Evolutionary conservation across 2,888 invertebrate genomes (phyloP).

Genomic region (Drosophila melanosoma): DNA sequence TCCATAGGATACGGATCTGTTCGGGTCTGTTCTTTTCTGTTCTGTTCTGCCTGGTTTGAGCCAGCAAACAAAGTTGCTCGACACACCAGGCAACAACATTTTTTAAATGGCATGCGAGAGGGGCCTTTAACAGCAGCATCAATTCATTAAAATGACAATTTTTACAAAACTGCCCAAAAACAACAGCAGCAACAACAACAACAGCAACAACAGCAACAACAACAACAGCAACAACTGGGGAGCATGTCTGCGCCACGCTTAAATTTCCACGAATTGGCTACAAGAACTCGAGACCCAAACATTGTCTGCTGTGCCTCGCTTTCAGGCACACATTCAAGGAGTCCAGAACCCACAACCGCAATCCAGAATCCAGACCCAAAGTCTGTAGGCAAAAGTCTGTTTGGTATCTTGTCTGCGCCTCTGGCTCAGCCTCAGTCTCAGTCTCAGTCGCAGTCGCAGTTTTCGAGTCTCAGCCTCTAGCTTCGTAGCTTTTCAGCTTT

Average conservation of each 20-base stretch:
- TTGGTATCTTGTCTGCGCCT: slow-evolving; percentile 26
- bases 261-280: slow-evolving; percentile 83
- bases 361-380: slow-evolving; percentile 28
- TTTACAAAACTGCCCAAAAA: slow-evolving; percentile 82
- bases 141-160: slow-evolving; percentile 85
- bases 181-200: slow-evolving; percentile 63
- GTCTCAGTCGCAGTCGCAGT: slow-evolving; percentile 22
- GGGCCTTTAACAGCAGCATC: slow-evolving; percentile 82
- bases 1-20: slow-evolving; percentile 1
- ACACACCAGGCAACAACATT: slow-evolving; percentile 75
- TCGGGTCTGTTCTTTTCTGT: not conserved
- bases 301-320: slow-evolving; percentile 51
- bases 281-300: slow-evolving; percentile 68
- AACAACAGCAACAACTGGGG: slow-evolving; percentile 66
- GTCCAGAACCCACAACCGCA: slow-evolving; percentile 9
- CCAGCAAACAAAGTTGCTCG: slow-evolving; percentile 73
- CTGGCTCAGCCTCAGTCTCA: not conserved
- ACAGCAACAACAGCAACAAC: slow-evolving; percentile 48
- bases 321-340: slow-evolving; percentile 18
- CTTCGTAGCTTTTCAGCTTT: slow-evolving; percentile 12
- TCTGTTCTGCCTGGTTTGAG: not conserved
- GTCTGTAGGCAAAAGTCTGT: slow-evolving; percentile 30
- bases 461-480: slow-evolving; percentile 24
- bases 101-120: slow-evolving; percentile 73
- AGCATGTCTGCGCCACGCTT: slow-evolving; percentile 76